phyloP scores from a whole-genome alignment of 2,113 vertebrate species.

The Corythoichthys intestinalis region DNA sequence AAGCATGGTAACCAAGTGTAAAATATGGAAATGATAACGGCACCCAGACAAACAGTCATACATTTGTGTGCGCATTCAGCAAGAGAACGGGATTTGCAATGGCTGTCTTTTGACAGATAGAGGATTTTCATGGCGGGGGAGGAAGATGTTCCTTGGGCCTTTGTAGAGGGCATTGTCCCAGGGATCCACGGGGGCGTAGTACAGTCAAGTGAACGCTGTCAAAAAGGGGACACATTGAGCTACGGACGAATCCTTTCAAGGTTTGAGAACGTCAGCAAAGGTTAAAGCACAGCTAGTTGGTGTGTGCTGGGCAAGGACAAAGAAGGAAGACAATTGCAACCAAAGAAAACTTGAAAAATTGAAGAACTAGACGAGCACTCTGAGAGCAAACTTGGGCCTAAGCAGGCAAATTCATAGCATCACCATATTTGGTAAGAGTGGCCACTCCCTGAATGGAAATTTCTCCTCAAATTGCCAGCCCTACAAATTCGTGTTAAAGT shows the following conservation, averaged over 20 bases:
- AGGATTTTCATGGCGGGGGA: slow-evolving; percentile 57
- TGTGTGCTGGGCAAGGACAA: slow-evolving; percentile 35
- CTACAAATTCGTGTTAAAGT: too few species aligned
- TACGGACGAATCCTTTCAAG: slow-evolving; percentile 39
- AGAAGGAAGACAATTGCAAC: slow-evolving; percentile 1
- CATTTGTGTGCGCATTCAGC: slow-evolving; percentile 33
- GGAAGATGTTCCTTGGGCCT: slow-evolving; percentile 57
- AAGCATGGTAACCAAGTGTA: slow-evolving; percentile 33
- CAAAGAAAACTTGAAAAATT: slow-evolving; percentile 29
- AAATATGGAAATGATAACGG: slow-evolving; percentile 51
- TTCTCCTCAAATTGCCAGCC: too few species aligned
- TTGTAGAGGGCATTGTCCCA: slow-evolving; percentile 61
- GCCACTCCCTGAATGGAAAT: too few species aligned
- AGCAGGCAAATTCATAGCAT: too few species aligned
- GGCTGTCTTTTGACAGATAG: slow-evolving; percentile 54
- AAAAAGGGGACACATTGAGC: slow-evolving; percentile 42
- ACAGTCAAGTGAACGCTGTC: slow-evolving; percentile 60
- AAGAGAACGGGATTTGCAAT: slow-evolving; percentile 60
- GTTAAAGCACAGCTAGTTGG: slow-evolving; percentile 54
- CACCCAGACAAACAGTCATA: slow-evolving; percentile 49
- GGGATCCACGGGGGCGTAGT: slow-evolving; percentile 58
- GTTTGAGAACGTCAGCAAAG: slow-evolving; percentile 53
- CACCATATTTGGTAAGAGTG: too few species aligned
- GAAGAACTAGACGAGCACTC: neutral
- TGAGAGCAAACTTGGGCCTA: too few species aligned